phyloP scores from a whole-genome alignment of 1,140 invertebrate species.

The Euwallacea fornicatus region DNA sequence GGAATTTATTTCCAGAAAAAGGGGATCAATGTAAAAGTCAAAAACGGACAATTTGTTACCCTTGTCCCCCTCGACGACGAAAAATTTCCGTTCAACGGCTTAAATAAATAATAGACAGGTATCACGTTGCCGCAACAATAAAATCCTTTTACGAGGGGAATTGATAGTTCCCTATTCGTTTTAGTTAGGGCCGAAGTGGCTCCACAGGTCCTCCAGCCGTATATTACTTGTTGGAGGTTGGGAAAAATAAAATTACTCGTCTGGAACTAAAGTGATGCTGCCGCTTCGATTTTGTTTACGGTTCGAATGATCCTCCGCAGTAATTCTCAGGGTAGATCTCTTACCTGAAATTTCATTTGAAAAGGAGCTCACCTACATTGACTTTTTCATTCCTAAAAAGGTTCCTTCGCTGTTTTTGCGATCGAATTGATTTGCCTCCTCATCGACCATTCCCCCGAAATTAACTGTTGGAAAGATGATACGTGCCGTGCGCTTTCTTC shows the following conservation, averaged over 20 bases:
- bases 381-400: neutral
- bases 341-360: conserved; percentile 14
- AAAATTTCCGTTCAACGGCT: conserved; percentile 6
- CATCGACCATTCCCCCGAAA: too few relatives aligned
- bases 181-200: conserved; percentile 10
- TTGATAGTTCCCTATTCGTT: conserved; percentile 18
- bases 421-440: too few relatives aligned
- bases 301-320: conserved; percentile 21
- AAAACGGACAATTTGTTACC: conserved; percentile 25
- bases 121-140: neutral
- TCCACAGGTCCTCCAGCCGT: conserved; percentile 25
- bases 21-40: conserved; percentile 31
- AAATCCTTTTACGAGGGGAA: conserved; percentile 1
- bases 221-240: conserved; percentile 21
- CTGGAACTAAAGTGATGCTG: conserved; percentile 30
- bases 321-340: conserved; percentile 8
- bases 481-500: too few relatives aligned
- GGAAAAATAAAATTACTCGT: conserved; percentile 30
- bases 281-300: conserved; percentile 32
- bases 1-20: conserved; percentile 26
- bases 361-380: neutral
- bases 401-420: too few relatives aligned
- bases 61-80: neutral
- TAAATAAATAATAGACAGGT: conserved; percentile 9
- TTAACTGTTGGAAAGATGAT: too few relatives aligned